A percentile compares a stretch with the other conserved stretches of the same genome.
Conservation (phyloP, 2,888 invertebrate species). For the Chaetogeoica ovagalla region DNA sequence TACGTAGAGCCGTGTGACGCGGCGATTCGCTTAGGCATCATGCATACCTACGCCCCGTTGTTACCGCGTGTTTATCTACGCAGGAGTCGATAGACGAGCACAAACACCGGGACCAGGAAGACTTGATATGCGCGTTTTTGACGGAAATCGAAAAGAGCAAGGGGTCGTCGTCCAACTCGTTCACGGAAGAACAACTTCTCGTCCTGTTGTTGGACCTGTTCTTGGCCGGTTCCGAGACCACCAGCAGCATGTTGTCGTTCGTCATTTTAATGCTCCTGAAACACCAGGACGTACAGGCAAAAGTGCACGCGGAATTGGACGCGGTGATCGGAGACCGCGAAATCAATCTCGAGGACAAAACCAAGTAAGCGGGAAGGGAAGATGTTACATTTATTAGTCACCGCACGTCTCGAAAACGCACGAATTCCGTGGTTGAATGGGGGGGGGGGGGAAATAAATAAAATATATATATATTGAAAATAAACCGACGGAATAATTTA, state of each 20-base stretch:
- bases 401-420: not conserved
- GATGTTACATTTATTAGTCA: too few species aligned
- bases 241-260: conserved; percentile 68
- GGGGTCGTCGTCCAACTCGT: conserved; percentile 53
- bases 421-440: not conserved
- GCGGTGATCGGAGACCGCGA: conserved; percentile 63
- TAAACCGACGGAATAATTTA: not conserved
- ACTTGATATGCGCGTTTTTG: conserved; percentile 70
- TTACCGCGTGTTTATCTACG: not conserved
- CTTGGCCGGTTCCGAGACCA: conserved; percentile 73
- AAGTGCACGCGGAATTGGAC: conserved; percentile 67
- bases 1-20: not conserved
- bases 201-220: conserved; percentile 69
- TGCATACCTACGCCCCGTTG: too few species aligned
- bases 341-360: conserved; percentile 23
- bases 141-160: conserved; percentile 63
- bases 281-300: conserved; percentile 65
- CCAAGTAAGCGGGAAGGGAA: conserved; percentile 10
- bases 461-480: not conserved
- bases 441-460: too few species aligned
- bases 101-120: conserved; percentile 58
- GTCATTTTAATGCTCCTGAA: conserved; percentile 66
- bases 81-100: conserved; percentile 58
- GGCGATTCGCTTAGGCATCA: not conserved
- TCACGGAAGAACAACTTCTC: conserved; percentile 60